phyloP scores from a whole-genome alignment of 2,888 invertebrate genomes.

The Ectemnius continuus region DNA sequence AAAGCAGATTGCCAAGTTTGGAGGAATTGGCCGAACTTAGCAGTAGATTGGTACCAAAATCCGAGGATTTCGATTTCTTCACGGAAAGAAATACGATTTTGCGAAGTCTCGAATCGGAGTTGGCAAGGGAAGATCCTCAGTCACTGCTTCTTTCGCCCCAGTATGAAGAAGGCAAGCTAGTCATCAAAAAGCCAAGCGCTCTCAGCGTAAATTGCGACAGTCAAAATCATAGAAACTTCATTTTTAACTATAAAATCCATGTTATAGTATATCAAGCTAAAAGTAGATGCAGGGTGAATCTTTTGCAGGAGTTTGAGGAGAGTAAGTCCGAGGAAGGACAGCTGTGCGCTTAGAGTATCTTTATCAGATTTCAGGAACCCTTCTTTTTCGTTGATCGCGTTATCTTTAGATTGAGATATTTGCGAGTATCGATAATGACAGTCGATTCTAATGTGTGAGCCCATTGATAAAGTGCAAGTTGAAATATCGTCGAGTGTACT shows the following conservation, averaged over 20 bases:
- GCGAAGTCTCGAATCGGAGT: slow-evolving; percentile 49
- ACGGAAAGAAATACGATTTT: slow-evolving; percentile 62
- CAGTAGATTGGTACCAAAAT: slow-evolving; percentile 52
- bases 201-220: neutral
- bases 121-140: slow-evolving; percentile 31
- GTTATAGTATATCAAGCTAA: slow-evolving; percentile 80
- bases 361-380: no score
- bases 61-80: slow-evolving; percentile 56
- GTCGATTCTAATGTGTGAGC: no score
- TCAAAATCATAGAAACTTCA: slow-evolving; percentile 44
- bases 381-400: no score
- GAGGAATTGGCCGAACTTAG: slow-evolving; percentile 57
- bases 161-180: slow-evolving; percentile 54
- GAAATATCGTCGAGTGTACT: neutral
- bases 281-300: slow-evolving; percentile 46
- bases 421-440: no score
- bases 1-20: slow-evolving; percentile 49
- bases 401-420: no score
- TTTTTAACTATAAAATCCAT: slow-evolving; percentile 78
- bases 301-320: slow-evolving; percentile 46
- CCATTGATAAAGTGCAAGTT: neutral
- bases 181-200: slow-evolving; percentile 43
- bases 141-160: slow-evolving; percentile 34
- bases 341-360: no score
- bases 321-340: neutral